Base-by-base conservation (phyloP, 2,797 vertebrate genomes). In the Leptoclinus maculatus region DNA sequence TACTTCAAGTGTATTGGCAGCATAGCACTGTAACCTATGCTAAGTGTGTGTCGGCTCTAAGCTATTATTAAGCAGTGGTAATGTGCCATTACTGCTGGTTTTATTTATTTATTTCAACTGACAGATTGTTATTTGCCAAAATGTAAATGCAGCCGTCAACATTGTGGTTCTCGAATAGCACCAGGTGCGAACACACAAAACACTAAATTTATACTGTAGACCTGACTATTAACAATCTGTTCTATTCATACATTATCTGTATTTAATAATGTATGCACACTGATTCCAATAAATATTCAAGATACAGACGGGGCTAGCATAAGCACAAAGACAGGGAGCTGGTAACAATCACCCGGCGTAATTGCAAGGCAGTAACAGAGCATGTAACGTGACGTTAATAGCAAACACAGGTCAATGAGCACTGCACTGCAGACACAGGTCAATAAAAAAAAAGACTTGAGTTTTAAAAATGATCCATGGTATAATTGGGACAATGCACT, bases 401-500 rank as follows among this genome's bases (percentile, higher is more conserved):
- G 71, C 49, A 80, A 83, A 83, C 70, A 51, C 62, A 78, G 71
- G 78, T 70, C 84, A 84, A 68, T 67, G 65, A 82, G 57, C 41
- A 38, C 29, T 66, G 58, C 39, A 1, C 60, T 12, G 66, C 47
- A 80, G 76, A 83, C 71, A 49, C 45, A 67, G 78, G 71, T 82
- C 82, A 81, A 83, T 86, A 83, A 70, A 83, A 86, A 86, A 47
- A 29, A 29, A 80, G 67, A 76, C 75, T 65, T 39, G 23, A 38
- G 67, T 64, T 87, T 80, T 71, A 68, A 86, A 90, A 86, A 87
- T 84, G 2, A 87, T 84, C 70, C 53, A 13, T n/a, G 70, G 66
- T 64, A 27, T 79, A 84, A 89, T 79, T 74, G 80, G 71, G 63
- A 81, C 87, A 82, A 91, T 83, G 86, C 80, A 74, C 84, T 86